These are phyloP conservation scores for Maccullochella peelii DNA, from an alignment of 2,113 vertebrate species.

Conservation along the genomic window DNA sequence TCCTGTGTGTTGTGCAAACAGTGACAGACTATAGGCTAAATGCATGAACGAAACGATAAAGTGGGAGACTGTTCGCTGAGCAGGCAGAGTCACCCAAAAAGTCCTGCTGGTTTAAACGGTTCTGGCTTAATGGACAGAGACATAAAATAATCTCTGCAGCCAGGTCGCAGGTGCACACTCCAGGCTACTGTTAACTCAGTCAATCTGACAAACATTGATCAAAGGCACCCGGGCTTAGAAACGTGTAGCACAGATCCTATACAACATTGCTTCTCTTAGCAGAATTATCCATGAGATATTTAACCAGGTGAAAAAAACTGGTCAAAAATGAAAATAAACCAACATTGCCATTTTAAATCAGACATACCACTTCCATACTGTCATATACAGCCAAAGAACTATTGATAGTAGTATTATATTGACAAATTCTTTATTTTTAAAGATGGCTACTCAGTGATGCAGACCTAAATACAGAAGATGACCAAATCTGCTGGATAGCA, in stretches of 20 bases:
- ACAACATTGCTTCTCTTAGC: constrained; percentile 13
- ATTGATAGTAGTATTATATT: neutral
- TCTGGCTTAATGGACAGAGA: constrained; percentile 72
- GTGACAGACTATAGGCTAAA: constrained; percentile 28
- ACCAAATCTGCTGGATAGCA: neutral
- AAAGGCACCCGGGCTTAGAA: constrained; percentile 44
- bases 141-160: constrained; percentile 70
- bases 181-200: constrained; percentile 74
- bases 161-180: constrained; percentile 75
- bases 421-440: neutral
- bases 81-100: constrained; percentile 37
- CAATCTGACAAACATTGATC: constrained; percentile 74
- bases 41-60: constrained; percentile 55
- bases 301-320: constrained; percentile 44
- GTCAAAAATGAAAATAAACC: neutral
- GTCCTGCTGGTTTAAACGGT: constrained; percentile 62
- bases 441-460: neutral
- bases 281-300: constrained; percentile 26
- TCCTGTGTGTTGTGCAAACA: constrained; percentile 2
- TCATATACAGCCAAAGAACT: neutral
- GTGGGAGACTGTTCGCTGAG: constrained; percentile 30
- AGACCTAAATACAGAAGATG: neutral
- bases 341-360: neutral
- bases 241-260: constrained; percentile 39
- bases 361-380: neutral